Evolutionary conservation across 2,888 invertebrate genomes (phyloP).

Genomic region (Volucella inflata): DNA sequence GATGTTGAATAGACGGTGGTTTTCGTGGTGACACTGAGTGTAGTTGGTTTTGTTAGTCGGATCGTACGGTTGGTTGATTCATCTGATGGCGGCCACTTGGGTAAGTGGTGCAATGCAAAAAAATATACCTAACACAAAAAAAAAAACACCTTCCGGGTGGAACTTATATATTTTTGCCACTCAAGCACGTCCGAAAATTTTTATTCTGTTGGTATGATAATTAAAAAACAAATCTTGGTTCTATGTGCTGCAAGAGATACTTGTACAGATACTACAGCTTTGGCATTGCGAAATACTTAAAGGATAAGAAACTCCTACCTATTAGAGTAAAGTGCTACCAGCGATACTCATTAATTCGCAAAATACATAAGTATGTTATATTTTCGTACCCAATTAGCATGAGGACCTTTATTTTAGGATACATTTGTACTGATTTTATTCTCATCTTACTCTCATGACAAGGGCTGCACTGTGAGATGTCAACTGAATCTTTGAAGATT

Average conservation of each 20-base stretch:
- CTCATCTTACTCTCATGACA: conserved; percentile 10
- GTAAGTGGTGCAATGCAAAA: conserved; percentile 66
- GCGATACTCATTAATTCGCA: conserved; percentile 68
- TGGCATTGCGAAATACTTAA: conserved; percentile 56
- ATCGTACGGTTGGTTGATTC: conserved; percentile 55
- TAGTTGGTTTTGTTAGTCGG: conserved; percentile 60
- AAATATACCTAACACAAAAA: too few species aligned
- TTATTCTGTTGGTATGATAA: conserved; percentile 63
- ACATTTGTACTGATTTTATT: conserved; percentile 63
- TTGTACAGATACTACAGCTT: conserved; percentile 11
- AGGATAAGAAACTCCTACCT: conserved; percentile 36
- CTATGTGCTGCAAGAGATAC: conserved; percentile 47
- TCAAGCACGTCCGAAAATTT: conserved; percentile 77
- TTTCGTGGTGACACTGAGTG: conserved; percentile 71
- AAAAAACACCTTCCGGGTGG: conserved; percentile 76
- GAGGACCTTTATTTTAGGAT: conserved; percentile 49
- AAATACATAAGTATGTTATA: conserved; percentile 43
- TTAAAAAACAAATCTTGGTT: conserved; percentile 65
- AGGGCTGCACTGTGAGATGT: conserved; percentile 15
- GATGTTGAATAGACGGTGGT: conserved; percentile 55
- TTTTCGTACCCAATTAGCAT: conserved; percentile 65
- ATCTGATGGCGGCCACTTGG: conserved; percentile 75
- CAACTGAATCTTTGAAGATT: neutral
- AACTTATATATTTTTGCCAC: conserved; percentile 76
- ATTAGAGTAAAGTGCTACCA: conserved; percentile 19